A percentile compares a stretch with the other conserved stretches of the same genome.
phyloP scores from a whole-genome alignment of 1,140 invertebrate genomes.

The Brachystomella parvula region DNA sequence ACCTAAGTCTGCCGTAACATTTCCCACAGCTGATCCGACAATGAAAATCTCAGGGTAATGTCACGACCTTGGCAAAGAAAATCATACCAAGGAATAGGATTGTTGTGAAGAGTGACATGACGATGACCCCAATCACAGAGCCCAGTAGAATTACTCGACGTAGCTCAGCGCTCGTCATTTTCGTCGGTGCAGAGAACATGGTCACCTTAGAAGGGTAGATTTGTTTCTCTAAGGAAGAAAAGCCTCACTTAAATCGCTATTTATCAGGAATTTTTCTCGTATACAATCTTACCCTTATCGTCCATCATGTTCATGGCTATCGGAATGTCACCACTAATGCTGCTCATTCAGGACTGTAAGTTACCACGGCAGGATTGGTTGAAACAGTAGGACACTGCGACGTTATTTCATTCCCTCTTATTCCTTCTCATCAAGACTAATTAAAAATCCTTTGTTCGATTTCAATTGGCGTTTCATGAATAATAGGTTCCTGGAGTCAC shows the following conservation, averaged over 20 bases:
- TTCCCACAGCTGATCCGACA: neutral
- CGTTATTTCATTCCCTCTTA: no score
- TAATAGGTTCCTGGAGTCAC: no score
- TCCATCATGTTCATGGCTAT: no score
- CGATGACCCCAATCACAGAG: neutral
- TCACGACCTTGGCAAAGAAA: neutral
- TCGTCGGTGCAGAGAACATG: neutral
- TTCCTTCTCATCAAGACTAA: no score
- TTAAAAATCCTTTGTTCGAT: no score
- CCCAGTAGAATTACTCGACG: neutral
- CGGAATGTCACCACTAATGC: no score
- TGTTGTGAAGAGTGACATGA: neutral
- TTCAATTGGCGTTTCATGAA: no score
- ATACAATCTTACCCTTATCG: neutral
- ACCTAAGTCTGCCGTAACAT: neutral
- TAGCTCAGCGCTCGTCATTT: slow-evolving; percentile 1
- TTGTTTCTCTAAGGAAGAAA: neutral
- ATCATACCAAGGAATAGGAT: slow-evolving; percentile 1
- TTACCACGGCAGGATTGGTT: no score
- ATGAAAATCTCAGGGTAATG: slow-evolving; percentile 1
- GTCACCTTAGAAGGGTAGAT: neutral
- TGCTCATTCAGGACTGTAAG: no score
- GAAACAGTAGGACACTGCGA: no score
- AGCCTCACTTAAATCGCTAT: neutral
- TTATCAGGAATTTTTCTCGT: neutral